Evolutionary conservation across 2,113 vertebrate genomes (phyloP), one percentile per base, ranked within the genome.

Genomic region (Nibea albiflora): DNA sequence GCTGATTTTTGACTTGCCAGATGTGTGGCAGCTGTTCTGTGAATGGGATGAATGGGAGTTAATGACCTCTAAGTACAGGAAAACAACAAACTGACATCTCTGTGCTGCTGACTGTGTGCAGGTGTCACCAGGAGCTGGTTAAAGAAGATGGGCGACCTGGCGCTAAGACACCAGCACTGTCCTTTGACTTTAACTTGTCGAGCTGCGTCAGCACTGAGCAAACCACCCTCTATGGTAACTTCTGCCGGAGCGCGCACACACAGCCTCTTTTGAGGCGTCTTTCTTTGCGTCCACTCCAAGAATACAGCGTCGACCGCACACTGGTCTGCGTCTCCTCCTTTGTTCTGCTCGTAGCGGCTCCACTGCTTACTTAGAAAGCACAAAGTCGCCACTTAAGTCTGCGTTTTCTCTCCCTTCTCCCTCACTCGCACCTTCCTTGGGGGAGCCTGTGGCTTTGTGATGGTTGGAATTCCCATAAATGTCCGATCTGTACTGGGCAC

Each of bases 391-490:
- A 44, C 80, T 73, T 46, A 46, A 70, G 62, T 53, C 70, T 78
- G 64, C 8, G 62, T 71, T 78, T 78, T 80, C 64, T 78, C 76
- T 76, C 50, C 39, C 71, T 80, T 80, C 78, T 63, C 50, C 52
- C 39, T 73, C 47, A 72, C 66, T 86, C 17, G 42, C 64, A 61
- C 61, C 63, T 76, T 86, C 84, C 68, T 70, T 11, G 0, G 44
- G 44, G 70, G 89, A 88, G 56, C 56, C 61, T 79, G 86, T 14
- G 86, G 90, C 76, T 87, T 81, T 69, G 73, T 10, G 17, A 87
- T 74, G 73, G 80, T 44, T 84, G 90, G 87, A 91, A 91, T 90
- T 89, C 87, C 76, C 83, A 90, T 91, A 91, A 93, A 91, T 47
- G 83, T 85, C 82, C 19, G 6, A 84, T 56, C 47, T 73, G 62